Evolutionary conservation across 2,888 invertebrate genomes (phyloP), one percentile per base, ranked within the genome.

Genomic region (Oscheius sp.): DNA sequence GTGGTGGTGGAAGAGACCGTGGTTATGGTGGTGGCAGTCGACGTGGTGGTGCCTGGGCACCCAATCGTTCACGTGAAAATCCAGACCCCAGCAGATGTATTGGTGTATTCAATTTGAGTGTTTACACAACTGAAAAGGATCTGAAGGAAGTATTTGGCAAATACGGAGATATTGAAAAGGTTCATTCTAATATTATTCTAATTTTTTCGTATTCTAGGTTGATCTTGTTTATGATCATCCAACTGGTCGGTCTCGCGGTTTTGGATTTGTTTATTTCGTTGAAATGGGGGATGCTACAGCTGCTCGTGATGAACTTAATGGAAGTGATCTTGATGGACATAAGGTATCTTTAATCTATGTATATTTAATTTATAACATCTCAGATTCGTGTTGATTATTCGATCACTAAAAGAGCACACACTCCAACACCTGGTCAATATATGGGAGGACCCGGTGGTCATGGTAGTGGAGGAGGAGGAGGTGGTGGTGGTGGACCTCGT

Each of bases 191-290:
- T 12, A n/a, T 32, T 33, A 49, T 17, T 47, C 8, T 24, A 5
- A 1, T 38, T 33, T 38, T 49, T 17, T 9, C 30, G 6, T 20
- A 22, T 49, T 67, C 33, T 24, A 78, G 72, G 72, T 73, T 26
- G 93, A 95, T 89, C 92, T 97, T 74, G 94, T 97, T 62, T 93
- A 94, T 83, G 96, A 97, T 88, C 94, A 94, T 51, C 95, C 95
- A 91, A 80, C 80, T 8, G 81, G 83, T 9, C 77, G 81, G 8
- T 84, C 84, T 3, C 74, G 84, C 20, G 84, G 84, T 9, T 84
- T 84, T 62, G 84, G 82, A 14, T 84, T 84, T 66, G 68, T 84
- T 32, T 83, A 84, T 63, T 84, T 78, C 56, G 71, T 74, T 26
- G 61, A 68, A 4, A 12, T 78, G 1, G 79, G 82, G 12, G 80